Evolutionary conservation across 2,888 invertebrate genomes (phyloP), one percentile per base, ranked within the genome.

Genomic region (Augiades crinisus): DNA sequence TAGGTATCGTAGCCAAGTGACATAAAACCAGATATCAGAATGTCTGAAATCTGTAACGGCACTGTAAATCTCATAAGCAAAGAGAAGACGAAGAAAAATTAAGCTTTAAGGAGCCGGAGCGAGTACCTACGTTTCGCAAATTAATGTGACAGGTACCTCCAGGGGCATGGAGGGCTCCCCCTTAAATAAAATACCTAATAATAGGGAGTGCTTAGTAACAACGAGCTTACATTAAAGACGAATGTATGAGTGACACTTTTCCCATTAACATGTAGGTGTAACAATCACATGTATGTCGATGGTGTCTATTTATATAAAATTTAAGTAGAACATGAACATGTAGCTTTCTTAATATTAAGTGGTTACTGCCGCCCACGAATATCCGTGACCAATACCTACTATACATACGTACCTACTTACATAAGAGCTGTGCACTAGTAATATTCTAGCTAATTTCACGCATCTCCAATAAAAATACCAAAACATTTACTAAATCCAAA

Each of bases 171-270:
- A 65, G 67, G 70, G 66, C 70, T 73, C 73, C 72, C 76, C 64
- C 75, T 80, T 83, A 81, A 85, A 84, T 84, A 82, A 86, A 83
- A 79, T 80, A 72, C 78, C 78, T 83, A 82, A 84, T 85, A 85
- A 85, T 81, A 77, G 75, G 74, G 58, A 64, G 67, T 68, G 71
- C 75, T 83, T 76, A 78, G 73, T 70, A 68, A 66, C 54, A 75
- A 70, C 62, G 72, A 63, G 63, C 60, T 56, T 59, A 65, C 70
- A 74, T 77, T 80, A 70, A 68, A 74, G 71, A 63, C 75, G 80
- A 78, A 75, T 71, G 70, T 76, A 68, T 65, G 60, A 68, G 61
- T 64, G 64, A 60, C 55, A 56, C 61, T 73, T 71, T 68, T 38
- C 30, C n/a, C 12, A 13, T 30, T n/a, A 47, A 22, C n/a, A 7